A percentile compares a stretch with the other conserved stretches of the same genome.
Evolutionary conservation across 2,113 vertebrate genomes (phyloP).

Genomic region (Cathartes aura): DNA sequence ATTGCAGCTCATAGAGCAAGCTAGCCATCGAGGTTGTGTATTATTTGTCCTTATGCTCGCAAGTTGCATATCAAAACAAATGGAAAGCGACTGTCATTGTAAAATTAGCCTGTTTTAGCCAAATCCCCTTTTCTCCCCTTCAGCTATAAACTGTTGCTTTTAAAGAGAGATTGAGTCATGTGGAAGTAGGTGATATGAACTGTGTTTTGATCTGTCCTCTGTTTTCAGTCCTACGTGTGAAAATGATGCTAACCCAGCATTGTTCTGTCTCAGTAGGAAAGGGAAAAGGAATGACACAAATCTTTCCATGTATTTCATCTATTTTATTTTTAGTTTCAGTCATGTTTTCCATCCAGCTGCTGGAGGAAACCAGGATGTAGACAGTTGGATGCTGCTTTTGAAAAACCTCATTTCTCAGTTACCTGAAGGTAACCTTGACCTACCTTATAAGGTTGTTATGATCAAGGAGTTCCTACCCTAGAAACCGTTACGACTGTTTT

Average conservation of each 20-base stretch:
- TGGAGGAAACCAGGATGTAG: neutral
- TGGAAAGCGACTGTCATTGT: neutral
- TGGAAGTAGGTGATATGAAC: neutral
- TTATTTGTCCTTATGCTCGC: neutral
- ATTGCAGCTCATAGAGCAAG: neutral
- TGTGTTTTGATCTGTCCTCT: neutral
- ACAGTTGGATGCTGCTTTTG: neutral
- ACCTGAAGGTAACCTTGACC: conserved; percentile 11
- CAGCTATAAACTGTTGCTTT: neutral
- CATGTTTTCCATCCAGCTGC: neutral
- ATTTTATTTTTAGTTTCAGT: neutral
- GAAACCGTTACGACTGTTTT: conserved; percentile 7
- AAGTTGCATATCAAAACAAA: neutral
- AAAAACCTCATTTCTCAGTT: neutral
- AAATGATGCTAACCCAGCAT: neutral
- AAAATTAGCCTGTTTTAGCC: neutral
- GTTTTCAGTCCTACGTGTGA: neutral
- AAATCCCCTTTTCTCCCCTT: neutral
- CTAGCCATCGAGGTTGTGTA: neutral
- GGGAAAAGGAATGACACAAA: neutral
- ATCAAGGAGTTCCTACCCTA: neutral
- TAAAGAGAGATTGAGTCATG: neutral
- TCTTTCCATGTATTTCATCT: neutral
- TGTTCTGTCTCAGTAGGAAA: conserved; percentile 24
- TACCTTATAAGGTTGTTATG: neutral